A percentile compares a stretch with the other conserved stretches of the same genome.
Evolutionary conservation across 1,140 invertebrate species (phyloP).

Genomic region (Scaptomyza graminum): DNA sequence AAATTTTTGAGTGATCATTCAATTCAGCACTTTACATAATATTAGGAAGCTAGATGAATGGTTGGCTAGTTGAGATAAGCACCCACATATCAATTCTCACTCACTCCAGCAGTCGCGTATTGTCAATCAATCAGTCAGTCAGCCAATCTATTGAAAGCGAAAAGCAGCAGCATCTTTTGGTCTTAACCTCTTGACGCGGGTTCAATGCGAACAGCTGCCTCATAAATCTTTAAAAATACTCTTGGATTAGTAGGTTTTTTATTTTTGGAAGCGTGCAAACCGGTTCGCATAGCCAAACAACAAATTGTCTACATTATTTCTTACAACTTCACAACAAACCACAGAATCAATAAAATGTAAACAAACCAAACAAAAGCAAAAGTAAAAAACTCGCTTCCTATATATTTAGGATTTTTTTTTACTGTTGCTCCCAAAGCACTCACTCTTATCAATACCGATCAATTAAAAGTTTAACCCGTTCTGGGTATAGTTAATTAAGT

Average conservation of each 20-base stretch:
- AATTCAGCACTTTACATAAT: constrained; percentile 36
- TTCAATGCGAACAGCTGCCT: constrained; percentile 74
- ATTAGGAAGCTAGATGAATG: constrained; percentile 42
- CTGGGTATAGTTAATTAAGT: constrained; percentile 62
- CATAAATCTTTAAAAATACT: constrained; percentile 50
- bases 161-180: constrained; percentile 59
- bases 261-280: constrained; percentile 39
- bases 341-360: constrained; percentile 21
- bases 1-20: constrained; percentile 32
- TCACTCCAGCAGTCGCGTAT: constrained; percentile 15
- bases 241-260: constrained; percentile 29
- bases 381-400: constrained; percentile 7
- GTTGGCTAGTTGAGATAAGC: constrained; percentile 63
- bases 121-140: constrained; percentile 46
- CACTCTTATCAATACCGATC: constrained; percentile 36
- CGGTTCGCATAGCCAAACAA: constrained; percentile 51
- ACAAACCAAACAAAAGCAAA: constrained; percentile 26
- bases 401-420: constrained; percentile 22
- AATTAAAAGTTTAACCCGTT: constrained; percentile 52
- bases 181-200: constrained; percentile 70
- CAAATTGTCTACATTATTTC: constrained; percentile 72
- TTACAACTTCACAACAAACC: constrained; percentile 21
- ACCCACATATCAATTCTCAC: constrained; percentile 35
- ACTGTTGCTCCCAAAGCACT: constrained; percentile 16
- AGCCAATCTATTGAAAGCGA: constrained; percentile 69